Evolutionary conservation across 1,140 invertebrate species (phyloP).

Genomic region (Brachionus koreanus): DNA sequence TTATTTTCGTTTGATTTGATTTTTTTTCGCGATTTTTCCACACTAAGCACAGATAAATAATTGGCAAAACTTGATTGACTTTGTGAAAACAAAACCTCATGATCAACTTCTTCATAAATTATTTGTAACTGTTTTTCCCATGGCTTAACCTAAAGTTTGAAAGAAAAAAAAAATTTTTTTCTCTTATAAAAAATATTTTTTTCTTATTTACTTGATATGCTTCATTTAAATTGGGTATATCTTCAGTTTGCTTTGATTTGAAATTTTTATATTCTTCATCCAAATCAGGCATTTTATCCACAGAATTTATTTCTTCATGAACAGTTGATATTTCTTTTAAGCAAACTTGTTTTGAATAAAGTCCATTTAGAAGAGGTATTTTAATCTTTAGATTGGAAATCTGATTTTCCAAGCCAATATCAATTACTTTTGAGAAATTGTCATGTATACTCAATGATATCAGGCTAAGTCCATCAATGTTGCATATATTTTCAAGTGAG

Average conservation of each 20-base stretch:
- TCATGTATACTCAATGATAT: neutral
- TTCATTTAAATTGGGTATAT: neutral
- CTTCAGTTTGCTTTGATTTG: neutral
- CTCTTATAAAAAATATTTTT: neutral
- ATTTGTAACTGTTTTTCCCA: constrained; percentile 44
- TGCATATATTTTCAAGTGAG: neutral
- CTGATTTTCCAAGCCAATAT: neutral
- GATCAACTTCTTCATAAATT: constrained; percentile 39
- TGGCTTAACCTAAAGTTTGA: neutral
- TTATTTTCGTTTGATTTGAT: neutral
- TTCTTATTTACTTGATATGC: constrained; percentile 11
- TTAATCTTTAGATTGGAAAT: neutral
- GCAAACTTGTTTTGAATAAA: neutral
- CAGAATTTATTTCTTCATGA: neutral
- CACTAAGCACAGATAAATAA: neutral
- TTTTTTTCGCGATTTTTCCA: neutral
- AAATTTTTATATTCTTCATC: constrained; percentile 1
- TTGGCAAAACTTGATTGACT: neutral
- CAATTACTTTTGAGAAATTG: neutral
- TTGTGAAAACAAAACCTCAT: neutral
- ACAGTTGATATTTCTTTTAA: neutral
- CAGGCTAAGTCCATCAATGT: neutral
- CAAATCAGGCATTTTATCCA: neutral
- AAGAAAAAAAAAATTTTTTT: neutral
- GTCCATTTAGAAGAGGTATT: neutral